phyloP scores from a whole-genome alignment of 1,140 invertebrate species.

The Coptotermes formosanus region DNA sequence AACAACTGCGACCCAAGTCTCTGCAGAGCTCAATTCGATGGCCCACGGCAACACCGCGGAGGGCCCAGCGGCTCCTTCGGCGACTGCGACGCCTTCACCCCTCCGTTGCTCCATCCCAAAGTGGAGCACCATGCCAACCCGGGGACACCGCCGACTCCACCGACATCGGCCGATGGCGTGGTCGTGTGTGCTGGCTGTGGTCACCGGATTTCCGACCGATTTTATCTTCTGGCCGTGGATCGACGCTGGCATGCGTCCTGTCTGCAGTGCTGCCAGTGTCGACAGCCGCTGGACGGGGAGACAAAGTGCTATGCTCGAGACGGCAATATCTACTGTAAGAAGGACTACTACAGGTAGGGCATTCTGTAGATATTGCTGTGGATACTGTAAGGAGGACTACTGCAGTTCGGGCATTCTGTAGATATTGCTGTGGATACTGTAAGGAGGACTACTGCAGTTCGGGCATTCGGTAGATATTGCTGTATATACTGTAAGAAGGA shows the following conservation, averaged over 20 bases:
- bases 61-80: background rate
- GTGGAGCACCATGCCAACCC: slow-evolving; percentile 32
- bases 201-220: slow-evolving; percentile 78
- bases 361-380: no score
- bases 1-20: slow-evolving; percentile 47
- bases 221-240: slow-evolving; percentile 87
- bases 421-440: no score
- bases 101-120: background rate
- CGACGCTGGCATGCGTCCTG: slow-evolving; percentile 91
- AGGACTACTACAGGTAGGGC: slow-evolving; percentile 93
- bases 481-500: no score
- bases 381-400: no score
- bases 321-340: slow-evolving; percentile 95
- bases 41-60: slow-evolving; percentile 44
- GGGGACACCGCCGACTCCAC: slow-evolving; percentile 42
- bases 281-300: slow-evolving; percentile 84
- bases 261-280: slow-evolving; percentile 88
- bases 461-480: no score
- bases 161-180: slow-evolving; percentile 40
- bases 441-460: no score
- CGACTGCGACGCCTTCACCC: background rate
- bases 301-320: slow-evolving; percentile 91
- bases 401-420: no score
- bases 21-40: slow-evolving; percentile 45
- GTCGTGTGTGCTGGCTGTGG: slow-evolving; percentile 84